Conservation (phyloP, 2,797 vertebrate genomes). For the Myotis planiceps region DNA sequence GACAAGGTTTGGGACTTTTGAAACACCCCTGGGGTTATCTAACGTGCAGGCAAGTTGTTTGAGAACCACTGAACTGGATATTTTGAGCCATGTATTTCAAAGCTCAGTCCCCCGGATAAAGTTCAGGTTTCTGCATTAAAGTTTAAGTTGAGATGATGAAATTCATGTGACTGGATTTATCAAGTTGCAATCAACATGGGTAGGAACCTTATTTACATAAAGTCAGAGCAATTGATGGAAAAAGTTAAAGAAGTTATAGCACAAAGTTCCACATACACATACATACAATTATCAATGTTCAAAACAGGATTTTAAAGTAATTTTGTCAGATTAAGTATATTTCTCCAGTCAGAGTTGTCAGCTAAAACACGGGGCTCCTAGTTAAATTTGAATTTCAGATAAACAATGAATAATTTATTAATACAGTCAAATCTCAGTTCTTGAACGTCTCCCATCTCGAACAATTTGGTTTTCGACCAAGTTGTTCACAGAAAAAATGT, state of each 20-base stretch:
- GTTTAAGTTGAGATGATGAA: neutral
- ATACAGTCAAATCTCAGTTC: neutral
- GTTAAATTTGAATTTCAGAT: slow-evolving; percentile 14
- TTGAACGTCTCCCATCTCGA: no score
- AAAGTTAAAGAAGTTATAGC: neutral
- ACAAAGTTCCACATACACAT: neutral
- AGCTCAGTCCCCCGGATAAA: neutral
- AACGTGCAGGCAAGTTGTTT: neutral
- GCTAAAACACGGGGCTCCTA: neutral
- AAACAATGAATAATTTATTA: slow-evolving; percentile 7
- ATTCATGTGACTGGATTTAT: neutral
- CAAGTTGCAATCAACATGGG: neutral
- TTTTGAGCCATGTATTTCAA: slow-evolving; percentile 13
- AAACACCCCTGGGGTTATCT: neutral
- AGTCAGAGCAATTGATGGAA: neutral
- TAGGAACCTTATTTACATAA: neutral
- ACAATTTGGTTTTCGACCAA: no score
- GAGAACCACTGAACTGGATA: neutral
- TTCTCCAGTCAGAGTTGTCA: neutral
- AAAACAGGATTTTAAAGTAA: slow-evolving; percentile 10
- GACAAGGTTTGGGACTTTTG: neutral
- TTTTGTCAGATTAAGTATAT: neutral
- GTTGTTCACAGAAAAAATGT: no score
- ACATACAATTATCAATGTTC: neutral
- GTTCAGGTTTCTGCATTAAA: slow-evolving; percentile 1